Conservation (phyloP, 2,888 invertebrate species). For the Melanostoma mellinum region DNA sequence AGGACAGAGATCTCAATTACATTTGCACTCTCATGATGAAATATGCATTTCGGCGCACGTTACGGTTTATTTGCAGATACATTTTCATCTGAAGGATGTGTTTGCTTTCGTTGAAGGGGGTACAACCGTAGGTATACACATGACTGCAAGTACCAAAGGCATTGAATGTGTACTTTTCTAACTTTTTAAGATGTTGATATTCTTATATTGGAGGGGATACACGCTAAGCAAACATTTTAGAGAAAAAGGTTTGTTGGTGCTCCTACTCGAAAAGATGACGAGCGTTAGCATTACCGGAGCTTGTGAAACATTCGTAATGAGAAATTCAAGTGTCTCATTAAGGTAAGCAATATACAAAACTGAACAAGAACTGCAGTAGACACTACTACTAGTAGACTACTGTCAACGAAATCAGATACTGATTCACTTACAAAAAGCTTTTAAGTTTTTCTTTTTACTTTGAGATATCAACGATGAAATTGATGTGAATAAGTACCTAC, state of each 20-base stretch:
- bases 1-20: constrained; percentile 69
- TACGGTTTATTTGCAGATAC: constrained; percentile 74
- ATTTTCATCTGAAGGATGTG: constrained; percentile 69
- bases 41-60: constrained; percentile 72
- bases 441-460: too few relatives aligned
- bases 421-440: too few relatives aligned
- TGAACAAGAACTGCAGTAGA: not conserved
- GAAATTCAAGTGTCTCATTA: constrained; percentile 49
- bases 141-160: constrained; percentile 21
- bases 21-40: constrained; percentile 71
- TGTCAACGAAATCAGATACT: too few relatives aligned
- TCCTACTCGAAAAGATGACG: constrained; percentile 16
- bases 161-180: constrained; percentile 25
- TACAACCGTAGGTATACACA: not conserved
- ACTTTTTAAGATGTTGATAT: constrained; percentile 62
- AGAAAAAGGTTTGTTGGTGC: constrained; percentile 34
- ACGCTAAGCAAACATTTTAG: constrained; percentile 50
- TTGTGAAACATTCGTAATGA: constrained; percentile 7
- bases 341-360: constrained; percentile 42
- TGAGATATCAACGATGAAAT: too few relatives aligned
- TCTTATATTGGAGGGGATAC: constrained; percentile 32
- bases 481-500: too few relatives aligned
- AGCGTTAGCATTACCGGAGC: constrained; percentile 17
- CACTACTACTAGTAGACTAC: too few relatives aligned
- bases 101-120: constrained; percentile 66